phyloP scores from a whole-genome alignment of 2,113 vertebrate genomes.

The Piaya cayana region DNA sequence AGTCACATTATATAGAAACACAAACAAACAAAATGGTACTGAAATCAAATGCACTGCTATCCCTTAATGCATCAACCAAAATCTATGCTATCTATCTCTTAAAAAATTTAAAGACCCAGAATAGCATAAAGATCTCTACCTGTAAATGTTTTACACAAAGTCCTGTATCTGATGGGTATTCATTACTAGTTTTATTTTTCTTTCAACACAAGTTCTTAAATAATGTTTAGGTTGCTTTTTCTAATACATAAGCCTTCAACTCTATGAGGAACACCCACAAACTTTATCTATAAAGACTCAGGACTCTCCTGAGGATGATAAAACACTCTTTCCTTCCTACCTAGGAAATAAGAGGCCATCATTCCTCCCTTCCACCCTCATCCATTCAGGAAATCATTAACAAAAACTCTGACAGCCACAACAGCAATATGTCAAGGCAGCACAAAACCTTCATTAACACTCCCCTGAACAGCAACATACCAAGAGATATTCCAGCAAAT shows the following conservation, averaged over 20 bases:
- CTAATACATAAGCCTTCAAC: background rate
- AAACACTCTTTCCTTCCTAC: background rate
- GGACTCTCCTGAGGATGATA: background rate
- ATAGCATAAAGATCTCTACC: background rate
- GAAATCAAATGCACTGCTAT: background rate
- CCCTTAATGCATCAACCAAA: background rate
- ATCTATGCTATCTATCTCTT: background rate
- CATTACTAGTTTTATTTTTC: background rate
- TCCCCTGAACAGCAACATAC: background rate
- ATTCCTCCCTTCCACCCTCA: background rate
- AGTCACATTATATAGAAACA: background rate
- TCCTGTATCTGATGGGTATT: background rate
- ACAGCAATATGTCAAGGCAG: background rate
- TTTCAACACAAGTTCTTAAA: background rate
- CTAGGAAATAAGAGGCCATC: background rate
- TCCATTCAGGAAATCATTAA: constrained; percentile 17
- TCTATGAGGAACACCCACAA: background rate
- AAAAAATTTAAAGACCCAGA: background rate
- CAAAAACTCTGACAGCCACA: background rate
- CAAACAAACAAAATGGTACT: background rate
- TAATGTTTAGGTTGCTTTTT: background rate
- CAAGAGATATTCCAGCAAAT: background rate
- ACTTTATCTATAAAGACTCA: background rate
- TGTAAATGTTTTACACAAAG: background rate
- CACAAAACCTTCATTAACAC: constrained; percentile 6